Evolutionary conservation across 2,888 invertebrate genomes (phyloP).

Genomic region (Anodontia alba): DNA sequence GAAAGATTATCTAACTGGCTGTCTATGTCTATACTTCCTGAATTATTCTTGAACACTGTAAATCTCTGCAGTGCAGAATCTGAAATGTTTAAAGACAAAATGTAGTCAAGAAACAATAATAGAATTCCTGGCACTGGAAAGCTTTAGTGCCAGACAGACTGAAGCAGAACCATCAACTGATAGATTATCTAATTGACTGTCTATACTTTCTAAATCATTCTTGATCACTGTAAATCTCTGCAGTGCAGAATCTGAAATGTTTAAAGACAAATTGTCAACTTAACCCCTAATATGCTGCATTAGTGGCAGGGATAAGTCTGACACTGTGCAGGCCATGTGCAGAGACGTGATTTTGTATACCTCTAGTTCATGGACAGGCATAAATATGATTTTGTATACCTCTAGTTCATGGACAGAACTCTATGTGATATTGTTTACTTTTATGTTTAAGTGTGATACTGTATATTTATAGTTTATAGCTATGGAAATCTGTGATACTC

Average conservation of each 20-base stretch:
- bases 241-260: background rate
- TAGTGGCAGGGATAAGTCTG: too few species aligned
- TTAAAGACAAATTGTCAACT: background rate
- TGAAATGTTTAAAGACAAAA: background rate
- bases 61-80: background rate
- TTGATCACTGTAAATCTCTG: background rate
- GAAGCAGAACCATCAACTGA: slow-evolving; percentile 73
- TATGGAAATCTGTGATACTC: too few species aligned
- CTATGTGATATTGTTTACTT: too few species aligned
- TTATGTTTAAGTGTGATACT: too few species aligned
- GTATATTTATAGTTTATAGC: too few species aligned
- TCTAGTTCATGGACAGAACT: too few species aligned
- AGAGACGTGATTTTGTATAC: too few species aligned
- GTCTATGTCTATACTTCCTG: background rate
- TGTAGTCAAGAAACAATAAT: too few species aligned
- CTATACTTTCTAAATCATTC: background rate
- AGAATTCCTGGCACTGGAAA: slow-evolving; percentile 70
- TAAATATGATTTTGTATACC: too few species aligned
- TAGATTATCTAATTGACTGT: slow-evolving; percentile 24
- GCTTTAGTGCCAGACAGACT: slow-evolving; percentile 54
- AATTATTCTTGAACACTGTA: background rate
- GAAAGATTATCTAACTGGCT: slow-evolving; percentile 41
- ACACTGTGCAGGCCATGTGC: too few species aligned
- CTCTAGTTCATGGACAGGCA: too few species aligned
- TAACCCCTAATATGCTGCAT: too few species aligned